These are phyloP conservation scores for Platysteira castanea DNA, from an alignment of 2,113 vertebrate genomes.

Conservation along the genomic window DNA sequence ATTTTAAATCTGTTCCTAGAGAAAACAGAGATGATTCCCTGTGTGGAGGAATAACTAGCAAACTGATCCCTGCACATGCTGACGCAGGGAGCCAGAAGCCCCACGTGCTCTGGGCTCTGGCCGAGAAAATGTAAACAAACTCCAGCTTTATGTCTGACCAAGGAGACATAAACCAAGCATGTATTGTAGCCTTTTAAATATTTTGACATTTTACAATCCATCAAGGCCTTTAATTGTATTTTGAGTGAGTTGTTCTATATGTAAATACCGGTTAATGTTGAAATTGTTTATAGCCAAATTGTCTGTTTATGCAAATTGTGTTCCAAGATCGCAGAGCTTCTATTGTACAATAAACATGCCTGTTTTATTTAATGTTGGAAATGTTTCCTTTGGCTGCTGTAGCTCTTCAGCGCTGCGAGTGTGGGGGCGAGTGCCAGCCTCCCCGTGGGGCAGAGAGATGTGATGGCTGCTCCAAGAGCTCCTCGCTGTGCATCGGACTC, in stretches of 20 bases:
- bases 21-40: background rate
- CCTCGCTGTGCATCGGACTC: background rate
- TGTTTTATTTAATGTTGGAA: slow-evolving; percentile 70
- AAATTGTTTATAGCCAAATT: slow-evolving; percentile 78
- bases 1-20: background rate
- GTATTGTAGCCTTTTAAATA: slow-evolving; percentile 67
- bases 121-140: slow-evolving; percentile 23
- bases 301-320: slow-evolving; percentile 78
- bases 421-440: background rate
- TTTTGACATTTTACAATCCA: slow-evolving; percentile 68
- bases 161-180: slow-evolving; percentile 53
- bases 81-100: background rate
- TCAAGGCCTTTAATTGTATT: slow-evolving; percentile 77
- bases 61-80: background rate
- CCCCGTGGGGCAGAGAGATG: background rate
- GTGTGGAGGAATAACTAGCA: background rate
- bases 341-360: slow-evolving; percentile 66
- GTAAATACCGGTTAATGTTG: slow-evolving; percentile 77
- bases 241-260: slow-evolving; percentile 78
- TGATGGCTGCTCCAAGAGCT: background rate
- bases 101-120: background rate
- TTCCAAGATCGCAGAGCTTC: slow-evolving; percentile 69
- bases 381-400: slow-evolving; percentile 28
- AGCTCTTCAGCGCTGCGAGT: background rate
- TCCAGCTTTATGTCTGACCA: slow-evolving; percentile 39